Evolutionary conservation across 2,888 invertebrate species (phyloP).

Genomic region (Melanostoma scalare): DNA sequence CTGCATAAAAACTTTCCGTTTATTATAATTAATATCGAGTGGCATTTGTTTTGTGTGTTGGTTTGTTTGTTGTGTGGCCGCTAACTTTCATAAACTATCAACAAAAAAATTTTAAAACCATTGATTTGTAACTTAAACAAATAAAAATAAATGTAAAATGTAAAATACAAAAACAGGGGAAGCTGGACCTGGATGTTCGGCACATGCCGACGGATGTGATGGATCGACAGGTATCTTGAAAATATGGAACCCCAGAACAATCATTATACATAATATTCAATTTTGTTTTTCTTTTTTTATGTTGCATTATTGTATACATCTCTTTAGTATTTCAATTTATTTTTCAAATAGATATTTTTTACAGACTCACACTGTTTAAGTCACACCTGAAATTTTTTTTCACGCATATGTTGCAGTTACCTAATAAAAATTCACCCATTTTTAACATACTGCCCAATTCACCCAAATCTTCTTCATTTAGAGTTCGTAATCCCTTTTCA

Average conservation of each 20-base stretch:
- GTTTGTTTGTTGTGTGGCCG: conserved; percentile 86
- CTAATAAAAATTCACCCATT: conserved; percentile 21
- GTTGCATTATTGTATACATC: conserved; percentile 33
- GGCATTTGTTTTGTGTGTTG: conserved; percentile 70
- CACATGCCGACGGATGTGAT: conserved; percentile 96
- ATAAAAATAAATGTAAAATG: conserved; percentile 68
- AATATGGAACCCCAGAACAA: conserved; percentile 67
- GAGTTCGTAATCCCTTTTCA: conserved; percentile 46
- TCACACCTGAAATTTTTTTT: conserved; percentile 42
- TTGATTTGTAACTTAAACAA: conserved; percentile 57
- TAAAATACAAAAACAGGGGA: conserved; percentile 83
- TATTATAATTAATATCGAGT: conserved; percentile 55
- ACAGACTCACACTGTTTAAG: conserved; percentile 51
- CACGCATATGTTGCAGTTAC: conserved; percentile 54
- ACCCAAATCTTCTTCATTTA: conserved; percentile 40
- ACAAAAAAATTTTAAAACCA: conserved; percentile 45
- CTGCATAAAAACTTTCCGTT: conserved; percentile 25
- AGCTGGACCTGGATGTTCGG: conserved; percentile 94
- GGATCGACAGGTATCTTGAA: conserved; percentile 90
- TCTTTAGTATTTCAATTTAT: conserved; percentile 27
- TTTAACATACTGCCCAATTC: conserved; percentile 19
- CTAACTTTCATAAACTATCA: conserved; percentile 68
- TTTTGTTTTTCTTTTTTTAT: conserved; percentile 30
- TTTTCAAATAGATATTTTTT: conserved; percentile 50
- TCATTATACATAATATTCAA: conserved; percentile 41